Base-by-base conservation (phyloP, 2,797 vertebrate species). In the Mormyrops attenuatus region DNA sequence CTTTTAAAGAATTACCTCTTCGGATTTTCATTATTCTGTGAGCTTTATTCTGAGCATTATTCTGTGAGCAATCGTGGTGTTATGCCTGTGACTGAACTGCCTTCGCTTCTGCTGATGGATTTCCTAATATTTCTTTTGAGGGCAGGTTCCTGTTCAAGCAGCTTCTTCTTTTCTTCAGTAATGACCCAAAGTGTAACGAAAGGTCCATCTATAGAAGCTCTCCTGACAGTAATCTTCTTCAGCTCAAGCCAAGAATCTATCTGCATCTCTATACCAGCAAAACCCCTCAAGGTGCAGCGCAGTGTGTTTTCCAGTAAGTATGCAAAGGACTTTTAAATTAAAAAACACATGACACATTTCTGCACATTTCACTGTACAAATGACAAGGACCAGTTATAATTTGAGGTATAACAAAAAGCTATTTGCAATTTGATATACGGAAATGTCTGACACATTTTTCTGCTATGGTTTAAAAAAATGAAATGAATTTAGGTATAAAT, bases 111-210 rank as follows among this genome's bases (percentile, higher is more conserved):
- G 8, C 82, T 85, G 11, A 85, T 85, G 82, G 41, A 22, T 26
- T 26, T 22, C 22, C 20, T 13, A 11, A 85, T 85, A 44, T 84
- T 11, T 90, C 11, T 87, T 34, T 34, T 84, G 87, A 7, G 91
- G 15, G 92, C 93, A 97, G 96, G 93, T 97, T 95, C 92, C 89
- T 97, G 88, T 96, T 94, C 93, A 97, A 97, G 91, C 96, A 97
- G 92, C 94, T 97, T 52, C 85, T 96, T 90, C 94, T 96, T 90
- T 96, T 96, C 93, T 95, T 93, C 90, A 94, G 95, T 77, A 89
- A 91, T 0, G 93, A 96, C 91, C 92, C 94, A 91, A 90, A 92
- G 89, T 91, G 91, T 91, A 93, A 92, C 86, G 91, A 95, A 69
- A 89, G 8, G 50, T 94, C 95, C n/a, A 93, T 97, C 91, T 96